Conservation (phyloP, 37 sponge, comb jelly and placozoan genomes). For the Agelas oroides region DNA sequence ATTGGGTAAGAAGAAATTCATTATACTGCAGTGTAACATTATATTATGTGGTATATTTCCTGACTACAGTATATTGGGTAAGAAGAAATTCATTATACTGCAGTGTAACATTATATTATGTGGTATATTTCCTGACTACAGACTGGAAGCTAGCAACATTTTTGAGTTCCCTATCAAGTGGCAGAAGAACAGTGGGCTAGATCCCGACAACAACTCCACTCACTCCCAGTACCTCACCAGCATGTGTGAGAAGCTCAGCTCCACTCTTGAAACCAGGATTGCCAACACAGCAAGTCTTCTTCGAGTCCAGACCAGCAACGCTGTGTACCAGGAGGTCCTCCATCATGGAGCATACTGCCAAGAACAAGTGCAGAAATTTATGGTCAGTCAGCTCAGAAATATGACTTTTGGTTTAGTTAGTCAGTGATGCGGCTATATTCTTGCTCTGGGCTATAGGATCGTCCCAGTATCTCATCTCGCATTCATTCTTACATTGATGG, state of each 20-base stretch:
- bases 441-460: conserved; percentile 16
- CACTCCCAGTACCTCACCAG: conserved; percentile 62
- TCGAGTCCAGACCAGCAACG: background rate
- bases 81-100: too few species aligned
- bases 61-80: too few species aligned
- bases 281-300: conserved; percentile 8
- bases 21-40: too few species aligned
- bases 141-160: conserved; percentile 68
- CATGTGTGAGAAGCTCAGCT: conserved; percentile 19
- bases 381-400: conserved; percentile 24
- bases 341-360: conserved; percentile 62
- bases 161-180: conserved; percentile 76
- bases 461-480: conserved; percentile 11
- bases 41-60: background rate
- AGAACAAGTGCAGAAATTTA: conserved; percentile 12
- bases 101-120: too few species aligned
- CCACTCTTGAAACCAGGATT: conserved; percentile 34
- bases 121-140: background rate
- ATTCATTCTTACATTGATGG: conserved; percentile 49
- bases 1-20: too few species aligned
- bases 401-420: conserved; percentile 37
- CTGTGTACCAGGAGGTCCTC: conserved; percentile 69
- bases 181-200: conserved; percentile 68
- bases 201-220: conserved; percentile 29
- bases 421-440: background rate